Evolutionary conservation across 2,888 invertebrate genomes (phyloP), one percentile per base, ranked within the genome.

Genomic region (Stenchaetothrips biformis): DNA sequence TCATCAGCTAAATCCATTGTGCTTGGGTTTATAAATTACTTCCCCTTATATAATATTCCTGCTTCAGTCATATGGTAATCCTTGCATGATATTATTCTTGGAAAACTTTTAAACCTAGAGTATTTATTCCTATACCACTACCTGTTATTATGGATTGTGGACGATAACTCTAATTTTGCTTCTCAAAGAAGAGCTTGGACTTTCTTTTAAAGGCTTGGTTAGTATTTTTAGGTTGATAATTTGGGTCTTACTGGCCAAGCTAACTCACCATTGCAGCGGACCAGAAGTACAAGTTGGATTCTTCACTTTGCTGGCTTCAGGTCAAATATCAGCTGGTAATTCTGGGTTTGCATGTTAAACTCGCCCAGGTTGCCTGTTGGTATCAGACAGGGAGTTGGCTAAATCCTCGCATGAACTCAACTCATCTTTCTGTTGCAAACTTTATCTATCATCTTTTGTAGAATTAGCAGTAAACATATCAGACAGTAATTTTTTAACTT

Each of bases 281-380:
- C 7, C 67, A 74, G 21, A 74, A 74, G 67, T 74, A 25, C 21
- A 74, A 74, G 67, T 74, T 74, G 67, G 67, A 74, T 25, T 74
- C 67, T 74, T 74, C 67, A 74, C 67, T 25, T 4, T 74, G 67
- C 67, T 74, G 67, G 25, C 67, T 85, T 85, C 85, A 85, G 89
- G 89, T 89, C 91, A 94, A 97, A 97, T 97, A 97, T 97, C 97
- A 97, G 96, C 96, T 96, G 96, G 96, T 97, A 97, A 97, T 96
- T 96, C 94, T 95, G 95, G 94, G 94, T 90, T 90, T 86, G 86
- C 82, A 83, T 82, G 85, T 88, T 87, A 87, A 87, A 86, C 86
- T 88, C 85, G 84, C 93, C 92, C 95, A 94, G 95, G 91, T 91
- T 95, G 92, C 92, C 92, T 90, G 92, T 92, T 94, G 95, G 92